Base-by-base conservation (phyloP, 2,113 vertebrate species). In the Bolborhynchus lineola region DNA sequence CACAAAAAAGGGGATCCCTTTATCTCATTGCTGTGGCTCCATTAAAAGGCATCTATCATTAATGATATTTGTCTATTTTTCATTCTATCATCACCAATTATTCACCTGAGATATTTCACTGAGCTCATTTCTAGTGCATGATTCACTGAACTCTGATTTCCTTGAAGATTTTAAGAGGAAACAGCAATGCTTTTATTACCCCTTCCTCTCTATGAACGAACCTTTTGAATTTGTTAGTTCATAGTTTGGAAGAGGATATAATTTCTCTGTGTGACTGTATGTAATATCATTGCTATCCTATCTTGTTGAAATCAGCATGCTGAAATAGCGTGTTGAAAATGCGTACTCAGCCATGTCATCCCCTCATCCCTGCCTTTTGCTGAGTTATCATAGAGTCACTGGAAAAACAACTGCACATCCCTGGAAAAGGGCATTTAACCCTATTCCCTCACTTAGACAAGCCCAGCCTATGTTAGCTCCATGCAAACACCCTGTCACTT, bases 161-260 rank as follows among this genome's bases (percentile, higher is more conserved):
- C 78, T 95, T 91, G 35, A 86, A 92, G 80, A 88, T 53, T 91
- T n/a, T 46, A 87, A 95, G 75, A 93, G 57, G 90, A 95, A 96
- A 78, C 10, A 63, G 31, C 68, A 77, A 60, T 26, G 57, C 72
- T 93, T 94, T 96, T 69, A 82, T 91, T 53, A 18, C 82, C 25
- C 41, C 17, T 12, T 63, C 11, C 59, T 78, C 33, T 63, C n/a
- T 64, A 0, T 6, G 16, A 86, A 72, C 13, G 21, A 81, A 69
- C 52, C 55, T 75, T 90, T 57, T 65, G 3, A 62, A 91, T 91
- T 50, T 89, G 18, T 72, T 50, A 57, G 18, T 79, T 93, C 31
- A 57, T 74, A 72, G 13, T 85, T 89, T 46, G 42, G 53, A 79
- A 87, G 75, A 72, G 25, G 59, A 72, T 37, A 16, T 70, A 21